A percentile compares a stretch with the other conserved stretches of the same genome.
These are phyloP conservation scores for Sphenodon punctatus DNA, from an alignment of 2,797 vertebrate genomes.

Conservation along the genomic window DNA sequence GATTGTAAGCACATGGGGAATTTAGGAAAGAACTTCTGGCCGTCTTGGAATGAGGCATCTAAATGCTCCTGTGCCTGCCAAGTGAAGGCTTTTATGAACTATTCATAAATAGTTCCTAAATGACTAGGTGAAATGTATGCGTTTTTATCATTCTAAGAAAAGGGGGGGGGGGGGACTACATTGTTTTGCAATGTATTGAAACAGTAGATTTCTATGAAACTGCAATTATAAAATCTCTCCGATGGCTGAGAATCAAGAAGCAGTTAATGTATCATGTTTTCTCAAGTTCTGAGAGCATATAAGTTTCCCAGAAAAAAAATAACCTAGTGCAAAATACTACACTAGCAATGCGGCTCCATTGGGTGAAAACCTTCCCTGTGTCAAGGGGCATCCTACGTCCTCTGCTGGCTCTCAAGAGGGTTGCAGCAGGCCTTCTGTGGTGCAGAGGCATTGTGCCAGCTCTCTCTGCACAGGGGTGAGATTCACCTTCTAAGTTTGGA, in stretches of 20 bases:
- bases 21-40: neutral
- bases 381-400: no score
- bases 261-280: neutral
- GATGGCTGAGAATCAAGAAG: neutral
- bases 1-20: neutral
- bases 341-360: no score
- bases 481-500: neutral
- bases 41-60: neutral
- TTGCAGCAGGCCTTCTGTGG: no score
- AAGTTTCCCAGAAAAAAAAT: no score
- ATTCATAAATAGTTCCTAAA: neutral
- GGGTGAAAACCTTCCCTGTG: no score
- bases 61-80: neutral
- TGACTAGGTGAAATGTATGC: neutral
- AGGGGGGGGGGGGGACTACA: no score
- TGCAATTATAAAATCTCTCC: neutral
- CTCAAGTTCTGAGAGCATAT: neutral
- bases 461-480: neutral
- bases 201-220: neutral
- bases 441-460: neutral
- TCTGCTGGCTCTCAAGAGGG: no score
- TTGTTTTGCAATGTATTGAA: neutral
- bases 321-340: no score
- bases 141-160: neutral
- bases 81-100: no score